These are phyloP conservation scores for Lytechinus pictus DNA, from an alignment of 35 echinoderm and acorn worm genomes.

Conservation along the genomic window DNA sequence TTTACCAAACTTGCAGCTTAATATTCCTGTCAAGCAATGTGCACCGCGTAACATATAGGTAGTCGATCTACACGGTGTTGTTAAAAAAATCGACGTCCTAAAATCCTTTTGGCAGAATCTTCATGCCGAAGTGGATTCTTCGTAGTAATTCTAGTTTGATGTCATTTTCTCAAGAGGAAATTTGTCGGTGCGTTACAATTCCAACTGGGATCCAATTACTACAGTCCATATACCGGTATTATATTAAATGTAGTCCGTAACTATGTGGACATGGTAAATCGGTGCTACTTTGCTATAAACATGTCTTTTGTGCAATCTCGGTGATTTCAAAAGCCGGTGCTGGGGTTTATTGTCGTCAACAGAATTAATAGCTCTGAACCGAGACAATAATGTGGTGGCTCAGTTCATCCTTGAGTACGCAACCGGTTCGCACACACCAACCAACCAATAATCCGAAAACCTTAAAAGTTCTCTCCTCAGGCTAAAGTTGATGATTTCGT, in stretches of 20 bases:
- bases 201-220: background rate
- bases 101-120: background rate
- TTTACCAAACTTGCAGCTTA: background rate
- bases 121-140: background rate
- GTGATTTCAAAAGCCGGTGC: background rate
- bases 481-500: background rate
- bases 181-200: background rate
- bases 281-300: background rate
- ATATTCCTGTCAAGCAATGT: background rate
- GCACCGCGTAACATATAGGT: background rate
- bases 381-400: background rate
- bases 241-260: background rate
- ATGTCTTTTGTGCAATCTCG: slow-evolving; percentile 17
- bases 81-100: background rate
- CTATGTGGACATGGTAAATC: background rate
- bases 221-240: background rate
- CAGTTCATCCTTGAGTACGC: background rate
- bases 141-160: background rate
- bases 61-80: background rate
- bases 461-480: background rate
- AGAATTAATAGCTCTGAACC: background rate
- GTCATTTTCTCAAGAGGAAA: background rate
- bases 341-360: background rate
- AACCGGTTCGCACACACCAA: background rate
- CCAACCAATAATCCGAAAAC: background rate